Base-by-base conservation (phyloP, 1,140 invertebrate genomes). In the Notospermus geniculatus region DNA sequence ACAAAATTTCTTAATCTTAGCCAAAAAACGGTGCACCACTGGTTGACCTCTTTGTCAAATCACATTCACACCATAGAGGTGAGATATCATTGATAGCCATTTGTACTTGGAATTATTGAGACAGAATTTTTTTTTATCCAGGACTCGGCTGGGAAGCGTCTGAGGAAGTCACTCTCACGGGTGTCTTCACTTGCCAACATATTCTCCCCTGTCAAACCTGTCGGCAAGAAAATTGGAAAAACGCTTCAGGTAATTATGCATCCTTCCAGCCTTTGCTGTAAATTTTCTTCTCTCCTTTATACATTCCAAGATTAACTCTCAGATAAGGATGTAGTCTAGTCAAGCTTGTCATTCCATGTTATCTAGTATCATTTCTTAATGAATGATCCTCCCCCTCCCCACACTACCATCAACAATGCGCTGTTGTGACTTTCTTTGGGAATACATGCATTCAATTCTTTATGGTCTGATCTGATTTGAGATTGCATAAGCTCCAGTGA, bases 121-220 rank as follows among this genome's bases (percentile, higher is more conserved):
- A 27, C 9, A 50, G 46, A 27, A 50, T 50, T n/a, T 19, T 50
- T 50, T n/a, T 5, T 27, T 50, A 27, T 50, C n/a, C n/a, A 50
- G 46, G 46, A 50, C 19, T 27, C 46, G n/a, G 19, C 25, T 27
- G 46, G 46, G n/a, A 74, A 74, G 59, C 66, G 67, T 39, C 66
- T 60, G 22, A 61, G 67, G 22, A 57, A 59, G 22, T 71, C 70
- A n/a, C 58, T 72, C 32, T 59, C 68, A 22, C 63, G 64, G 55
- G 68, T 69, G 17, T 67, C 70, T 17, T 73, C 71, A 22, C 57
- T 73, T 22, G 68, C 68, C 28, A 74, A 72, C 45, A 65, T 75
- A 9, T 50, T 75, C 13, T 75, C 73, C 28, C 71, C 71, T 4
- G 62, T 61, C 17, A 69, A 64, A 67, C 45, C 63, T 0, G 54